Percentiles rank a stretch among this genome's conserved stretches.
Evolutionary conservation across 2,888 invertebrate species (phyloP).

Genomic region (Polyploca ridens): DNA sequence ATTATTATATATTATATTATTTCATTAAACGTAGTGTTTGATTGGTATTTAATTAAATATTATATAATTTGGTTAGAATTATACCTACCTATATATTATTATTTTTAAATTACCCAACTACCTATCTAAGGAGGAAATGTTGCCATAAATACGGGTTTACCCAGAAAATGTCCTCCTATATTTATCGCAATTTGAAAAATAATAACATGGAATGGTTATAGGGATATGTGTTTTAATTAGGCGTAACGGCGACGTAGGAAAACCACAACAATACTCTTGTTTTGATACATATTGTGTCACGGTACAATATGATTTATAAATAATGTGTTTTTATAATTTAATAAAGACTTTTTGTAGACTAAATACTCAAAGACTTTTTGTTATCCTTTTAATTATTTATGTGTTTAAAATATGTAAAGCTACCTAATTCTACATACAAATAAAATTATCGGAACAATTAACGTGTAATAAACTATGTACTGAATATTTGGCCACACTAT

Average conservation of each 20-base stretch:
- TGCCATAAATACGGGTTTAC: not conserved
- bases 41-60: too few species aligned
- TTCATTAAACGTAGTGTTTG: too few species aligned
- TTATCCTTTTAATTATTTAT: not conserved
- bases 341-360: not conserved
- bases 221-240: not conserved
- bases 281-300: conserved; percentile 5
- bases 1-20: too few species aligned
- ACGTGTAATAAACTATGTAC: too few species aligned
- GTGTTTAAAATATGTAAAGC: not conserved
- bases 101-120: too few species aligned
- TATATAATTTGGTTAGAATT: too few species aligned
- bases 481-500: too few species aligned
- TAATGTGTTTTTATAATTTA: not conserved
- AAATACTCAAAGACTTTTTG: not conserved
- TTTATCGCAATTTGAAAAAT: conserved; percentile 10
- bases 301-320: conserved; percentile 3
- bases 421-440: not conserved
- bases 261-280: conserved; percentile 1
- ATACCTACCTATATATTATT: too few species aligned
- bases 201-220: conserved; percentile 11
- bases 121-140: not conserved
- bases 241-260: conserved; percentile 7
- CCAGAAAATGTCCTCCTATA: not conserved
- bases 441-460: not conserved